A percentile compares a stretch with the other conserved stretches of the same genome.
phyloP scores from a whole-genome alignment of 2,888 invertebrate genomes.

The Halocaridina rubra region DNA sequence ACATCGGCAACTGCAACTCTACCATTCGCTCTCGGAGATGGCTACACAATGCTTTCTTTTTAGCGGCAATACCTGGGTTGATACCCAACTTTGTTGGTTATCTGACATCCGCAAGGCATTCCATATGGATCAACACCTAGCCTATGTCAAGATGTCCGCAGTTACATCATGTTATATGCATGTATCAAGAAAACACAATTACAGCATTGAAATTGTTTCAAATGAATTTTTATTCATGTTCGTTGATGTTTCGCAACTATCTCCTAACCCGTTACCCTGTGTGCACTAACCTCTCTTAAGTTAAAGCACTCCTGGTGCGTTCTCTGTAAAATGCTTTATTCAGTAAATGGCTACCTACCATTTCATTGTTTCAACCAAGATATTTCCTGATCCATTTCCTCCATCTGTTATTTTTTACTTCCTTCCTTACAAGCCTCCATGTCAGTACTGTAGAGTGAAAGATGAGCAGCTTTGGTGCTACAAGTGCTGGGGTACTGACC shows the following conservation, averaged over 20 bases:
- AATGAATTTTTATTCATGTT: not conserved
- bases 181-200: not conserved
- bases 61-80: too few relatives aligned
- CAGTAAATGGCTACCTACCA: too few relatives aligned
- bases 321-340: too few relatives aligned
- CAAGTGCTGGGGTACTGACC: slow-evolving; percentile 12
- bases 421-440: not conserved
- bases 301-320: not conserved
- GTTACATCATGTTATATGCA: slow-evolving; percentile 1
- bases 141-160: slow-evolving; percentile 20
- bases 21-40: too few relatives aligned
- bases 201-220: not conserved
- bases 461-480: too few relatives aligned
- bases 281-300: not conserved
- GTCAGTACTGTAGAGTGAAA: not conserved
- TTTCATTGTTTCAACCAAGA: too few relatives aligned
- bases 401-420: not conserved
- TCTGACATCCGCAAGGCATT: too few relatives aligned
- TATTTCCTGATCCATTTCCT: not conserved
- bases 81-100: too few relatives aligned
- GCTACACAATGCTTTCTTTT: too few relatives aligned
- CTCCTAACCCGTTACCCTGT: slow-evolving; percentile 15
- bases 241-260: not conserved
- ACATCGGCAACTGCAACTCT: too few relatives aligned
- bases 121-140: slow-evolving; percentile 4